Evolutionary conservation across 2,888 invertebrate species (phyloP).

Genomic region (Epirrhoe alternata): DNA sequence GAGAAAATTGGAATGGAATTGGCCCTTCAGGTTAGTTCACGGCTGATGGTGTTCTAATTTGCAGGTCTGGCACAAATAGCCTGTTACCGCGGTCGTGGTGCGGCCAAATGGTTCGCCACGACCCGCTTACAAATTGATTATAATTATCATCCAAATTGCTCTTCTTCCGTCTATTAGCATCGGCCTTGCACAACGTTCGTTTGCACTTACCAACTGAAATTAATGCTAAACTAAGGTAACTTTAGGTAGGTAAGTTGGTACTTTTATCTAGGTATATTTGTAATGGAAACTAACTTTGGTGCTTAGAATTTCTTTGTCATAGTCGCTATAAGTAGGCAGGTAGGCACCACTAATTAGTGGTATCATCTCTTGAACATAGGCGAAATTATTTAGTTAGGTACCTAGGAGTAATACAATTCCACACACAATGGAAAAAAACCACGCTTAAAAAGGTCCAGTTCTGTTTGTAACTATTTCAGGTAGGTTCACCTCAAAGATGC

Average conservation of each 20-base stretch:
- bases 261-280: conserved; percentile 2
- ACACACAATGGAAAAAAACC: no score
- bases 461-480: no score
- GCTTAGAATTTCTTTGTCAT: no score
- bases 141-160: conserved; percentile 63
- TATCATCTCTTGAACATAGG: no score
- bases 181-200: conserved; percentile 42
- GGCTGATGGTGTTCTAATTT: conserved; percentile 41
- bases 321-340: background rate
- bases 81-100: conserved; percentile 46
- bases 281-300: background rate
- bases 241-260: no score
- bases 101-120: conserved; percentile 53
- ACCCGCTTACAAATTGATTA: conserved; percentile 59
- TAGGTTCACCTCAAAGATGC: no score
- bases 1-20: conserved; percentile 18
- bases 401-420: no score
- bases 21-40: conserved; percentile 15
- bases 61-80: conserved; percentile 32
- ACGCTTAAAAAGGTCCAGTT: no score
- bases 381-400: no score
- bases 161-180: conserved; percentile 59
- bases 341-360: no score
- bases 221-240: conserved; percentile 13
- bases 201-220: conserved; percentile 39